phyloP scores from a whole-genome alignment of 2,888 invertebrate species.

The Hemistola chrysoprasaria region DNA sequence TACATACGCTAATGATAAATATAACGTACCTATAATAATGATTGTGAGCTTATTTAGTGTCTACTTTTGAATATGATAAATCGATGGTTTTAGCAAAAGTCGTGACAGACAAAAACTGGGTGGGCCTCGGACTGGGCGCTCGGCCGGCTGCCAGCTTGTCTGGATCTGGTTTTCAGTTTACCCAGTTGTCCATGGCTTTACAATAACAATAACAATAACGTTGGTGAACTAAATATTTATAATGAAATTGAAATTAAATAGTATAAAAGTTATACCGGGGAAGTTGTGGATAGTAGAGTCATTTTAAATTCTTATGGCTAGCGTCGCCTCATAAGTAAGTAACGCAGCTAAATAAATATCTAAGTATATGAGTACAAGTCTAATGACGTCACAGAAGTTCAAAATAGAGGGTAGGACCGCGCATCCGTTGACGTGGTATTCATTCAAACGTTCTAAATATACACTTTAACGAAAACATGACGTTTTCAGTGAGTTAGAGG shows the following conservation, averaged over 20 bases:
- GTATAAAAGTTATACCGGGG: too few relatives aligned
- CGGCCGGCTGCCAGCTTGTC: slow-evolving; percentile 19
- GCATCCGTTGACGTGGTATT: slow-evolving; percentile 30
- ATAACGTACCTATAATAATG: too few relatives aligned
- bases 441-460: slow-evolving; percentile 37
- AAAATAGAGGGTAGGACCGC: slow-evolving; percentile 24
- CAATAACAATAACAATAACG: too few relatives aligned
- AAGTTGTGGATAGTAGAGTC: too few relatives aligned
- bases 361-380: too few relatives aligned
- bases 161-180: slow-evolving; percentile 25
- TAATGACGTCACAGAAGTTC: slow-evolving; percentile 25
- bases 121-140: slow-evolving; percentile 12
- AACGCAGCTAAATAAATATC: slow-evolving; percentile 11
- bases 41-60: too few relatives aligned
- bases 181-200: slow-evolving; percentile 1
- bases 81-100: slow-evolving; percentile 8
- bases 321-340: too few relatives aligned
- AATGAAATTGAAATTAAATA: too few relatives aligned
- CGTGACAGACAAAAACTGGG: slow-evolving; percentile 17
- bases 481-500: slow-evolving; percentile 22
- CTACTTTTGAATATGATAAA: too few relatives aligned
- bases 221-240: too few relatives aligned
- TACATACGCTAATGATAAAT: too few relatives aligned
- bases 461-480: slow-evolving; percentile 32
- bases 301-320: too few relatives aligned